These are phyloP conservation scores for Lasioglossum pauxillum DNA, from an alignment of 2,888 invertebrate species.

Conservation along the genomic window DNA sequence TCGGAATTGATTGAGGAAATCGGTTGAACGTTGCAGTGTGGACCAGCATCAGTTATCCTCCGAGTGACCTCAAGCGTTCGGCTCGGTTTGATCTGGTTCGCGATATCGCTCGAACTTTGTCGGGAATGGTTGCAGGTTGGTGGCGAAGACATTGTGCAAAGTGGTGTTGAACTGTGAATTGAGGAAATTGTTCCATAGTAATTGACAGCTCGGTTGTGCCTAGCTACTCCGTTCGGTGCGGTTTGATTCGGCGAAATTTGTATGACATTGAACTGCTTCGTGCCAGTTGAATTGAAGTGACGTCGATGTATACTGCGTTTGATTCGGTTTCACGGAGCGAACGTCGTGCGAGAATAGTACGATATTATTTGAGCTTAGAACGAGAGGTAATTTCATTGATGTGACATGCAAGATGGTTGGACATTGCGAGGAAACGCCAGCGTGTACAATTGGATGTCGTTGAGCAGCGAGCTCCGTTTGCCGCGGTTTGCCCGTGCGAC, in stretches of 20 bases:
- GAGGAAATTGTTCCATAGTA: background rate
- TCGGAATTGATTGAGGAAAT: background rate
- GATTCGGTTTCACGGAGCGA: background rate
- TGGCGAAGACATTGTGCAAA: background rate
- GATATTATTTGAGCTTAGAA: background rate
- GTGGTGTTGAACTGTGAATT: background rate
- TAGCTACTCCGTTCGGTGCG: background rate
- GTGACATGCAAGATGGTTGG: background rate
- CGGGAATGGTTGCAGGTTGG: background rate
- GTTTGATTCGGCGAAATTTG: background rate
- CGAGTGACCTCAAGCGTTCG: background rate
- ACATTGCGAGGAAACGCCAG: background rate
- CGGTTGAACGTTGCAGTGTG: background rate
- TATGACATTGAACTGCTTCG: background rate
- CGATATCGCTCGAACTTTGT: background rate
- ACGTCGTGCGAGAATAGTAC: background rate
- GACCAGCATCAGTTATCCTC: background rate
- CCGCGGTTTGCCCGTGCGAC: background rate
- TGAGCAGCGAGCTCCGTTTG: background rate
- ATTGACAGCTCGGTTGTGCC: background rate
- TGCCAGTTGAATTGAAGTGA: background rate
- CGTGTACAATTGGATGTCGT: background rate
- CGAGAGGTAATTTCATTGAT: background rate
- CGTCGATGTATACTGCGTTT: background rate
- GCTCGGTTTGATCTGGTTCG: background rate